Percentiles rank a stretch among this genome's conserved stretches.
phyloP scores from a whole-genome alignment of 2,888 invertebrate genomes.

The Agrochola circellaris region DNA sequence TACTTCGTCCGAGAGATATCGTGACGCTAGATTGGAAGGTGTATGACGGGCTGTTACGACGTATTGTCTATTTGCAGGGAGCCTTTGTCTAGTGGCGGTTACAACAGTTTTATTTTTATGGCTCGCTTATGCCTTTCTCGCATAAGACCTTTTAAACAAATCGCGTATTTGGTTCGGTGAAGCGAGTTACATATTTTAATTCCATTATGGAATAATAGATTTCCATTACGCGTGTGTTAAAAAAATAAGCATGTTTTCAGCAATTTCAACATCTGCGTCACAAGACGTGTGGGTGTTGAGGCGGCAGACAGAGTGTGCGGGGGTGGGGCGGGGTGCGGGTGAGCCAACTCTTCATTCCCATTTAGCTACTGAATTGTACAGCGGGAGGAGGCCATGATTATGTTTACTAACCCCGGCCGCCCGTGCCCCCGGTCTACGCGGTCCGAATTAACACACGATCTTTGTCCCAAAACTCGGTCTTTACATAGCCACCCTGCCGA shows the following conservation, averaged over 20 bases:
- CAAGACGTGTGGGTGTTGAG: slow-evolving; percentile 84
- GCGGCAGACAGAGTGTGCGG: slow-evolving; percentile 76
- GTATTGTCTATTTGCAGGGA: slow-evolving; percentile 50
- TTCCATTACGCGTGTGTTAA: slow-evolving; percentile 49
- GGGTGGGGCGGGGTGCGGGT: slow-evolving; percentile 77
- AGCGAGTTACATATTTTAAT: slow-evolving; percentile 27
- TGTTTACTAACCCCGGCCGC: slow-evolving; percentile 87
- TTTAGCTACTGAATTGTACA: slow-evolving; percentile 89
- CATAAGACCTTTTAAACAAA: slow-evolving; percentile 2
- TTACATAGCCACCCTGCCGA: slow-evolving; percentile 72
- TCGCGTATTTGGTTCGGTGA: neutral
- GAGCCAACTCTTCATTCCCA: slow-evolving; percentile 88
- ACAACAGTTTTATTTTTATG: slow-evolving; percentile 17
- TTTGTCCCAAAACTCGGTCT: slow-evolving; percentile 82
- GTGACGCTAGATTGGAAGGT: slow-evolving; percentile 37
- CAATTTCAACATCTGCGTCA: slow-evolving; percentile 77
- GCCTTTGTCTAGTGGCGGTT: slow-evolving; percentile 36
- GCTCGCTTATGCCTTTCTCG: slow-evolving; percentile 12
- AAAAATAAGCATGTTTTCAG: slow-evolving; percentile 68
- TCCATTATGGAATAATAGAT: slow-evolving; percentile 42
- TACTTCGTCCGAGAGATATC: slow-evolving; percentile 22
- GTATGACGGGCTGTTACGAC: slow-evolving; percentile 41
- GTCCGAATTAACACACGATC: slow-evolving; percentile 89
- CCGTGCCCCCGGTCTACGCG: slow-evolving; percentile 83
- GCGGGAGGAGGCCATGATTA: slow-evolving; percentile 88